Percentiles rank a stretch among this genome's conserved stretches.
These are phyloP conservation scores for Aptenodytes forsteri DNA, from an alignment of 2,113 vertebrate genomes.

Conservation along the genomic window DNA sequence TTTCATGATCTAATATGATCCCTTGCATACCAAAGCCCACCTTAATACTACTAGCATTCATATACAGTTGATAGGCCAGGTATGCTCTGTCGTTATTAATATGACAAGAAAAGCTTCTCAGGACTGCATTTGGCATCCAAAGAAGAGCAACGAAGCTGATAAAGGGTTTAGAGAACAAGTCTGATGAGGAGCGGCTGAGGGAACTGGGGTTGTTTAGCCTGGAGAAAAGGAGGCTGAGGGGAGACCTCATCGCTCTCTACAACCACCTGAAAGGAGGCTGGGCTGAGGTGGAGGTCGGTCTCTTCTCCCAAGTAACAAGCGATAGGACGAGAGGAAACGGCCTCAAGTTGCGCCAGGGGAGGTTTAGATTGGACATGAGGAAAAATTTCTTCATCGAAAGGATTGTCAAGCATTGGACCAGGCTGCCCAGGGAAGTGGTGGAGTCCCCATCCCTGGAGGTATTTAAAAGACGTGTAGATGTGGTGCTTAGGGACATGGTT, in stretches of 20 bases:
- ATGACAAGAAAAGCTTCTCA: neutral
- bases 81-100: neutral
- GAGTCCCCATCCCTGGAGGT: too few species aligned
- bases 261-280: neutral
- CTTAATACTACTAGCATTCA: neutral
- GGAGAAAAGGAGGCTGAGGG: neutral
- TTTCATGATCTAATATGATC: neutral
- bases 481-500: neutral
- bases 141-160: neutral
- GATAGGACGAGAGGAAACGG: accelerated
- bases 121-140: neutral
- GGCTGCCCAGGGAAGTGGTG: neutral
- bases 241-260: neutral
- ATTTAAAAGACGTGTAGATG: accelerated
- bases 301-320: neutral
- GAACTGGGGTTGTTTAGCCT: neutral
- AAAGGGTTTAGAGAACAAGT: neutral
- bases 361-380: neutral
- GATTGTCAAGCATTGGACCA: neutral
- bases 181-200: neutral
- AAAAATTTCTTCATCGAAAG: neutral
- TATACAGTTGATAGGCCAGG: neutral
- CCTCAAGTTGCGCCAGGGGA: accelerated
- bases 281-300: accelerated
- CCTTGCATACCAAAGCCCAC: neutral